A percentile compares a stretch with the other conserved stretches of the same genome.
phyloP scores from a whole-genome alignment of 2,113 vertebrate species.

The Phaetusa simplex region DNA sequence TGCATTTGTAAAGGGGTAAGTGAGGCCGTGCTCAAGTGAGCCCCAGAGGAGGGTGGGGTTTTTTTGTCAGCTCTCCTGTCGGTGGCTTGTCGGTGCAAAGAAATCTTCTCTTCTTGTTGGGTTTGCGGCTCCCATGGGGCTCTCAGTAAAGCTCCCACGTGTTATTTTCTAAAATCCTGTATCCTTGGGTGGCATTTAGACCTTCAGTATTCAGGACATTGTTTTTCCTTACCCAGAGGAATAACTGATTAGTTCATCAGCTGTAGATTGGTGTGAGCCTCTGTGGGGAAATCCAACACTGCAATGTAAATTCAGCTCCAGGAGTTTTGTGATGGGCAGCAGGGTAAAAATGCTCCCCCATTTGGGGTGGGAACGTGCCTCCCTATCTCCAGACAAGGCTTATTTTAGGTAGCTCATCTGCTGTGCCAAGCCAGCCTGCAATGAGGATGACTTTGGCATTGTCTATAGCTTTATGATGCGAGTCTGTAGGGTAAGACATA shows the following conservation, averaged over 20 bases:
- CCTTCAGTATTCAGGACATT: background rate
- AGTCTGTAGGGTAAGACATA: background rate
- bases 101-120: background rate
- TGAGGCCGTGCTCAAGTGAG: background rate
- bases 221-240: background rate
- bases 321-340: background rate
- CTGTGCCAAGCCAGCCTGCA: background rate
- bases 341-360: background rate
- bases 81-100: background rate
- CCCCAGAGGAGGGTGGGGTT: background rate
- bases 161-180: background rate
- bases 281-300: background rate
- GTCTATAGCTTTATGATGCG: background rate
- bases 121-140: background rate
- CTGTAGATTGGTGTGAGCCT: background rate
- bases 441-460: background rate
- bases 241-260: background rate
- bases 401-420: background rate
- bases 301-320: background rate
- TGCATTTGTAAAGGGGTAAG: background rate
- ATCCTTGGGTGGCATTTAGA: background rate
- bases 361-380: background rate
- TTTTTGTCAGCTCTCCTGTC: background rate
- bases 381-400: background rate
- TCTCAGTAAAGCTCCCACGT: background rate